Evolutionary conservation across 2,888 invertebrate species (phyloP), one percentile per base, ranked within the genome.

Genomic region (Neoaliturus tenellus): DNA sequence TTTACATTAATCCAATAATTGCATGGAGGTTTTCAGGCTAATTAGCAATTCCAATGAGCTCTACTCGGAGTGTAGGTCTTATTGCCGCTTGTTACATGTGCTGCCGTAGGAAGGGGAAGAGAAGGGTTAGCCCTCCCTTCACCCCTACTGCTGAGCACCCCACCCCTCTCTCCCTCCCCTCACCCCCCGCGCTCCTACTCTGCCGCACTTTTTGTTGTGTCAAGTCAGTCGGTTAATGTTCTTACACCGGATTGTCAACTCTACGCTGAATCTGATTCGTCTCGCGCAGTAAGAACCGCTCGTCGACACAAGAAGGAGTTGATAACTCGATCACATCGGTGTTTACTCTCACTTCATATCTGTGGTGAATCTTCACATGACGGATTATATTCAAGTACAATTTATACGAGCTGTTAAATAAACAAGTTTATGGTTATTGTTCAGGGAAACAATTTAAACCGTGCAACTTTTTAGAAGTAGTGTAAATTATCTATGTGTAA

Each of bases 1-100:
- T 95, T 95, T 95, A 95, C 95, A 96, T 96, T 95, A 95, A 95
- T 95, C 96, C 95, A 96, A 96, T 96, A 96, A 96, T 95, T 96
- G 95, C 95, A 95, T 95, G 95, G 95, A 95, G 95, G 95, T 95
- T 95, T 87, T 87, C 87, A 85, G 84, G 95, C 95, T 95, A 95
- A 95, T 95, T 95, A 95, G 95, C 95, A 95, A 95, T 95, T 95
- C 95, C 95, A 95, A 95, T 95, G 95, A 95, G 95, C 86, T 86
- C 80, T 71, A 69, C 80, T 71, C 85, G 55, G 82, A 73, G 82
- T 82, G 80, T 69, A 69, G 71, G 69, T 80, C 69, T 55, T 62
- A 80, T 69, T 69, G 69, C 71, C 51, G 83, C 69, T 80, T 67
- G 80, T 83, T 83, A 80, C 80, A 80, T 78, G 80, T 44, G 83